Evolutionary conservation across 1,140 invertebrate species (phyloP).

Genomic region (Uloborus diversus): DNA sequence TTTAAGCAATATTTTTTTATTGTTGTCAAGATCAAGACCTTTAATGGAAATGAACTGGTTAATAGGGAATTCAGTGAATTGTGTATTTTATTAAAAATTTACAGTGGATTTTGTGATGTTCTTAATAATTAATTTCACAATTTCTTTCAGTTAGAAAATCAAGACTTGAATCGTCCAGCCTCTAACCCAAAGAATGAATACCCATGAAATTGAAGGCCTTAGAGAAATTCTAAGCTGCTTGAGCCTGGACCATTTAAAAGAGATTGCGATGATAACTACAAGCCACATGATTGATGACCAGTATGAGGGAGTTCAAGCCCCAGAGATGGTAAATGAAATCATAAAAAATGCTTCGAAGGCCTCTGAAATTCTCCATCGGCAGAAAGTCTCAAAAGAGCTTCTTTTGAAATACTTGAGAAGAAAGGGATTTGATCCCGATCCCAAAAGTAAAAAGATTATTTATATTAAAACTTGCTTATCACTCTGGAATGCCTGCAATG

Average conservation of each 20-base stretch:
- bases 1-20: no score
- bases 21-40: no score
- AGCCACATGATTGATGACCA: constrained; percentile 52
- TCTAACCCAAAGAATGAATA: constrained; percentile 45
- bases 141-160: no score
- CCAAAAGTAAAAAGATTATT: constrained; percentile 45
- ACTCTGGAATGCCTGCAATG: constrained; percentile 35
- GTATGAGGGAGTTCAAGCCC: constrained; percentile 12
- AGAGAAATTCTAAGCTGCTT: constrained; percentile 40
- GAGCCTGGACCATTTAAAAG: constrained; percentile 38
- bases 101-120: no score
- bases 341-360: constrained; percentile 43
- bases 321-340: constrained; percentile 39
- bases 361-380: constrained; percentile 41
- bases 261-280: constrained; percentile 48
- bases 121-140: no score
- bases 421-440: constrained; percentile 49
- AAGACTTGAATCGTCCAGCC: no score
- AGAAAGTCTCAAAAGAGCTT: constrained; percentile 45
- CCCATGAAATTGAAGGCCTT: constrained; percentile 42
- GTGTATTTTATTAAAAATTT: no score
- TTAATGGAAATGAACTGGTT: no score
- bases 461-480: constrained; percentile 47
- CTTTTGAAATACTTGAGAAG: constrained; percentile 39
- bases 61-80: no score